Evolutionary conservation across 2,113 vertebrate genomes (phyloP).

Genomic region (Lepisosteus osseus): DNA sequence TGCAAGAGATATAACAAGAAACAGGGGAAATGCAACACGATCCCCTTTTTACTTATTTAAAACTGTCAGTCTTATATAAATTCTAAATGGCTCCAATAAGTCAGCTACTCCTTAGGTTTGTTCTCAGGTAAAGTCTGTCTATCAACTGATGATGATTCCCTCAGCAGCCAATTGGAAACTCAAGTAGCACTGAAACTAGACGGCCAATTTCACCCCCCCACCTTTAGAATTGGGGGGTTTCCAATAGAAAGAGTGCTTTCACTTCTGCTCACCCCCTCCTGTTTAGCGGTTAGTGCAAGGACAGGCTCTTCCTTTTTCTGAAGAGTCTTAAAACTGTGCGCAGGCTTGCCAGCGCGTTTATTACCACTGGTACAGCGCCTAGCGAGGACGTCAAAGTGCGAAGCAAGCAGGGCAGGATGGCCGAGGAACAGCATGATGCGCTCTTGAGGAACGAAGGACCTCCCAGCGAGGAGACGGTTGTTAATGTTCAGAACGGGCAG

Average conservation of each 20-base stretch:
- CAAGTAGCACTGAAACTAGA: conserved; percentile 27
- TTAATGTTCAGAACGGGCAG: neutral
- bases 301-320: neutral
- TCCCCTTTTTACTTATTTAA: too few relatives aligned
- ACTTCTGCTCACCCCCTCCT: neutral
- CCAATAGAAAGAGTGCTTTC: neutral
- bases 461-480: conserved; percentile 7
- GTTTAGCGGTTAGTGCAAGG: conserved; percentile 19
- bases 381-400: neutral
- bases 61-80: too few relatives aligned
- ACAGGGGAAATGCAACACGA: too few relatives aligned
- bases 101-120: too few relatives aligned
- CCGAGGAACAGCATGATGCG: neutral
- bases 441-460: neutral
- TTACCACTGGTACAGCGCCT: neutral
- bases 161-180: conserved; percentile 42
- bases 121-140: conserved; percentile 37
- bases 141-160: conserved; percentile 47
- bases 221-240: conserved; percentile 26
- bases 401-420: conserved; percentile 3
- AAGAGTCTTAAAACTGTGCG: neutral
- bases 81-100: too few relatives aligned
- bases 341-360: neutral
- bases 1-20: too few relatives aligned
- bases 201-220: conserved; percentile 5